Evolutionary conservation across 1,140 invertebrate species (phyloP), one percentile per base, ranked within the genome.

Genomic region (Orussus abietinus): DNA sequence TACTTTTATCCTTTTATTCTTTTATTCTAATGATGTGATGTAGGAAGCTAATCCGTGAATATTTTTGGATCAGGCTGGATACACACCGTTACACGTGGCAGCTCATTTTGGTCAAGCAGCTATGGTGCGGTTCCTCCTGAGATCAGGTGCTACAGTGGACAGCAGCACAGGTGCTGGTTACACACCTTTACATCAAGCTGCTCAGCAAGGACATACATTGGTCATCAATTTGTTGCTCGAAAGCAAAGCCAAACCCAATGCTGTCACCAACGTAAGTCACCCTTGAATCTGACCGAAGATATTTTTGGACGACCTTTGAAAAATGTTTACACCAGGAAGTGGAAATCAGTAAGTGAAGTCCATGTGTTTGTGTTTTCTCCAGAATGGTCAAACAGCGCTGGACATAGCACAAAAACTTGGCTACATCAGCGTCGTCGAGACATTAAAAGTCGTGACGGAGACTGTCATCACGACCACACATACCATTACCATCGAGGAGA

Each of bases 401-500:
- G 89, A 90, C 26, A 97, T 99, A 51, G 96, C 96, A 14, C 88
- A 96, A 66, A 88, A 90, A 45, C 78, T 98, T 2, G 95, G 95
- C 36, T 99, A 99, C 75, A 94, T 99, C 43, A 96, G 92, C 33
- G 94, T 98, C 1, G 92, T 98, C 5, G 96, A 99, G 70, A 96
- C 94, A 4, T 72, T 99, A 17, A 92, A 96, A 64, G 85, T 93
- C 9, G 92, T 99, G n/a, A 98, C 96, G 0, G 91, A 96, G 77
- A 93, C 85, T 36, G 86, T 75, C 44, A 83, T 78, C 57, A 89
- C 81, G 30, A 92, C 84, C 29, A 88, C 78, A 47, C 83, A 67
- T 28, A 77, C 77, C 1, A 73, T 82, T 4, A 83, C 80, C 4
- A 80, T 81, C 12, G 90, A 92, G 67, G 95, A 98, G 61, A 96